Evolutionary conservation across 2,113 vertebrate species (phyloP).

Genomic region (Aspiorhynchus laticeps): DNA sequence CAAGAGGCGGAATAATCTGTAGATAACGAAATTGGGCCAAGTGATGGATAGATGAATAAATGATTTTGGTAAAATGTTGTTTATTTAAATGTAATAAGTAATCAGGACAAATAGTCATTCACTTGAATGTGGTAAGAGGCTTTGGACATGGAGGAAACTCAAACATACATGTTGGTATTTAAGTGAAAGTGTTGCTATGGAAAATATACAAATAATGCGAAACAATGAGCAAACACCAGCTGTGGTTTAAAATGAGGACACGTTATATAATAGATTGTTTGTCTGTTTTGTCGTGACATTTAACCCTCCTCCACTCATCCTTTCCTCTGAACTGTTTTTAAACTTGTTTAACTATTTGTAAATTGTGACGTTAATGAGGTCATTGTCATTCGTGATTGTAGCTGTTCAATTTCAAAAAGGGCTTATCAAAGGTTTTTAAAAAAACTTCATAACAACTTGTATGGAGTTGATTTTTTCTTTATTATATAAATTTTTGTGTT

Average conservation of each 20-base stretch:
- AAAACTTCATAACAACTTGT: neutral
- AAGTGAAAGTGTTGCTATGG: conserved; percentile 24
- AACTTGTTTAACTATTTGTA: neutral
- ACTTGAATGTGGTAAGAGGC: neutral
- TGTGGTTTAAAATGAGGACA: conserved; percentile 1
- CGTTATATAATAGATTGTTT: neutral
- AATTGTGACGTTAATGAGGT: neutral
- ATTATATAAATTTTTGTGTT: too few species aligned
- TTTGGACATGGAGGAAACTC: neutral
- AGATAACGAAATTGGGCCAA: neutral
- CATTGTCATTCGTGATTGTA: neutral
- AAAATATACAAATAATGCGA: conserved; percentile 19
- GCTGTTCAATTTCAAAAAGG: neutral
- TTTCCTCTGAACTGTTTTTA: neutral
- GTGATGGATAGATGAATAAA: neutral
- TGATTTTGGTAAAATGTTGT: neutral
- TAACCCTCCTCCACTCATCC: neutral
- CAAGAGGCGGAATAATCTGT: neutral
- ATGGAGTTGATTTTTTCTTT: too few species aligned
- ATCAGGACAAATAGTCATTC: neutral
- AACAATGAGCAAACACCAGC: conserved; percentile 12
- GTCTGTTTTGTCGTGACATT: neutral
- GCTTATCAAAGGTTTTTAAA: neutral
- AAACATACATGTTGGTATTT: neutral
- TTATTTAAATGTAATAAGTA: neutral